Evolutionary conservation across 2,888 invertebrate genomes (phyloP), one percentile per base, ranked within the genome.

Genomic region (Plutella xylostella): DNA sequence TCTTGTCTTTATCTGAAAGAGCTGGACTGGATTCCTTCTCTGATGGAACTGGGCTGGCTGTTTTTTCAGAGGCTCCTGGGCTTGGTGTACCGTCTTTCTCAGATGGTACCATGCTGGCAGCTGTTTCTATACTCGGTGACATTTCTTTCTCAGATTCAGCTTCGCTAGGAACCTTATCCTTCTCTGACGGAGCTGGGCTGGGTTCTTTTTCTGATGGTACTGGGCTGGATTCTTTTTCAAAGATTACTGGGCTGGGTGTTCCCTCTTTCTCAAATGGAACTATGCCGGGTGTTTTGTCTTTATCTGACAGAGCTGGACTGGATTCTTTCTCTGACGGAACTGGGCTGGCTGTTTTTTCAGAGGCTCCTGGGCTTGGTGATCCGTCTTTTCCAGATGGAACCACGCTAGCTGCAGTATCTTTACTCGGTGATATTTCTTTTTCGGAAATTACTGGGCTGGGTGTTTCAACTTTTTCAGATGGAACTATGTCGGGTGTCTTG

Each of bases 401-500:
- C 20, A 28, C 33, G 30, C 39, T 48, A 2, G 42, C 22, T 0
- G 40, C 15, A 31, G 42, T 47, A 0, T 46, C 51, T 1, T 45
- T 48, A 7, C 20, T 31, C 20, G 9, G 52, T 3, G 40, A 21
- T 11, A 37, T 45, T 19, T 15, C 43, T 22, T 47, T 49, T 0
- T 44, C 46, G 6, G 47, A 6, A 11, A 28, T 4, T 7, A 15
- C 15, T 43, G 25, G 35, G 22, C 35, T 46, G 2, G 30, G 17
- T 11, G 17, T 14, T 9, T 28, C n/a, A n/a, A n/a, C n/a, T n/a
- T n/a, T n/a, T n/a, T n/a, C n/a, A n/a, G n/a, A n/a, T n/a, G n/a
- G n/a, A n/a, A n/a, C n/a, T n/a, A n/a, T n/a, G n/a, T n/a, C n/a
- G n/a, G n/a, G n/a, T n/a, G n/a, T n/a, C n/a, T n/a, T n/a, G n/a